Percentiles rank a stretch among this genome's conserved stretches.
Conservation (phyloP, 2,113 vertebrate species). For the Jacana jacana region DNA sequence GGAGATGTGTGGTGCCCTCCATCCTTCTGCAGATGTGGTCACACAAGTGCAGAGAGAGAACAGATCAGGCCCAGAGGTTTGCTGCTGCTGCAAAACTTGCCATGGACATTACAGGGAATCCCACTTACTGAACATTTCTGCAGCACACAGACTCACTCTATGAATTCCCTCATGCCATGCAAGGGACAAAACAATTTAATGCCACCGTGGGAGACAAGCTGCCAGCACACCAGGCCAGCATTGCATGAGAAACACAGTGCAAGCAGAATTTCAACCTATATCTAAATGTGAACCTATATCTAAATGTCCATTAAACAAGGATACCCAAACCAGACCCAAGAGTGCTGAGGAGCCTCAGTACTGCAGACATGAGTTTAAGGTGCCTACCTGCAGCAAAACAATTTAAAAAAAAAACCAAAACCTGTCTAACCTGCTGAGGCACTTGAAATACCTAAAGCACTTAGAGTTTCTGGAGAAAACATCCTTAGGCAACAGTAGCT, state of each 20-base stretch:
- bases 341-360: background rate
- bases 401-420: background rate
- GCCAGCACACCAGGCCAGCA: accelerated
- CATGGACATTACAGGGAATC: background rate
- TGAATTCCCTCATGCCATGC: background rate
- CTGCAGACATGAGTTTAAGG: background rate
- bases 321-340: background rate
- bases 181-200: background rate
- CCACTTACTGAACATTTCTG: background rate
- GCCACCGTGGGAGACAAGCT: accelerated
- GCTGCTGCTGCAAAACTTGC: background rate
- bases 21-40: background rate
- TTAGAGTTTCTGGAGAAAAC: constrained; percentile 27
- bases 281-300: background rate
- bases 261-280: background rate
- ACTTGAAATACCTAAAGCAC: background rate
- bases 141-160: accelerated
- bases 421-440: background rate
- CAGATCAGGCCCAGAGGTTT: background rate
- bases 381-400: background rate
- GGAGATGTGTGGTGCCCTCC: background rate
- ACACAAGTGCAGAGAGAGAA: background rate
- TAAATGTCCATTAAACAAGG: background rate
- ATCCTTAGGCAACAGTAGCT: constrained; percentile 40
- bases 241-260: accelerated